Conservation (phyloP, 2,113 vertebrate species). For the Atlantisia rogersi region DNA sequence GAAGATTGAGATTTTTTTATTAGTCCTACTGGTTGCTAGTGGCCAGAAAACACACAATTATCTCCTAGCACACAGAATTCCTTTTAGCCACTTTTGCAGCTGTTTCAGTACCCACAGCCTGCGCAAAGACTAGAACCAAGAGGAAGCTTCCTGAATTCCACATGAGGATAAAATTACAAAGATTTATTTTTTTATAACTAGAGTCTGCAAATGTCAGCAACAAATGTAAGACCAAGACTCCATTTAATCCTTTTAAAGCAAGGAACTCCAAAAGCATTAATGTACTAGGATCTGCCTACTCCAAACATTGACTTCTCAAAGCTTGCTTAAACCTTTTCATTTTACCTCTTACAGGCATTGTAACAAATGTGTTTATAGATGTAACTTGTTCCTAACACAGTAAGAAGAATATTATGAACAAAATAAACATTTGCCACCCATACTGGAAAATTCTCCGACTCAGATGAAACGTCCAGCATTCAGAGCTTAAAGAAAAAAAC, state of each 20-base stretch:
- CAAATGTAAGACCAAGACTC: neutral
- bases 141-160: neutral
- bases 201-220: neutral
- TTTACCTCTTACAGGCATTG: neutral
- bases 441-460: neutral
- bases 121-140: neutral
- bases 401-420: neutral
- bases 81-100: neutral
- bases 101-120: neutral
- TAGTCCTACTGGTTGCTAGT: neutral
- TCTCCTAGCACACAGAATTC: neutral
- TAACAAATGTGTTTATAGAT: neutral
- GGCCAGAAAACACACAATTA: neutral
- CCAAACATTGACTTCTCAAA: neutral
- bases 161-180: neutral
- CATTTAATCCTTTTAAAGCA: neutral
- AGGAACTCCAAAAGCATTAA: neutral
- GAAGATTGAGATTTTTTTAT: neutral
- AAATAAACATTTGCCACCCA: neutral
- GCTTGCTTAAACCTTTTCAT: neutral
- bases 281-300: neutral
- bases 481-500: neutral
- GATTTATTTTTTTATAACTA: neutral
- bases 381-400: neutral
- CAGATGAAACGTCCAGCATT: neutral